A percentile compares a stretch with the other conserved stretches of the same genome.
Evolutionary conservation across 1,140 invertebrate genomes (phyloP).

Genomic region (Aphis craccivora): DNA sequence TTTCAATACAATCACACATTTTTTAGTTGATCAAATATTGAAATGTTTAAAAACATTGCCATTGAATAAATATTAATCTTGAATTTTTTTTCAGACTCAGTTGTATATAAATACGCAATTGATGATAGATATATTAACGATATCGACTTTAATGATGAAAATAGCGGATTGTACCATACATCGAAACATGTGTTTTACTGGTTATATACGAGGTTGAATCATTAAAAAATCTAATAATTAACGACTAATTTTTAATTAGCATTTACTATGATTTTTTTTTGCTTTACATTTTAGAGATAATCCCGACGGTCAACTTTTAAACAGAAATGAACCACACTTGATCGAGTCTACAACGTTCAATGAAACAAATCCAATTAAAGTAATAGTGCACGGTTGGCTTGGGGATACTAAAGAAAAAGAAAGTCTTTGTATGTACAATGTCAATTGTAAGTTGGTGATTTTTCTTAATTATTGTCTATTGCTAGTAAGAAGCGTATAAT

Average conservation of each 20-base stretch:
- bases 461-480: background rate
- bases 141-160: background rate
- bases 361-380: background rate
- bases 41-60: background rate
- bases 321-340: slow-evolving; percentile 19
- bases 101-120: too few species aligned
- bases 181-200: slow-evolving; percentile 50
- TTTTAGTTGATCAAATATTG: background rate
- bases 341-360: background rate
- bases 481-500: too few species aligned
- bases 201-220: slow-evolving; percentile 20
- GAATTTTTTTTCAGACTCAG: background rate
- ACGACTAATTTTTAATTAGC: background rate
- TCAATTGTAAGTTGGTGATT: background rate
- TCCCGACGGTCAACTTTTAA: background rate
- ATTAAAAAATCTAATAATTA: background rate
- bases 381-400: slow-evolving; percentile 39
- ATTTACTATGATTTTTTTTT: background rate
- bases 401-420: slow-evolving; percentile 23
- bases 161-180: background rate
- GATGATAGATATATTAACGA: too few species aligned
- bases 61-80: background rate
- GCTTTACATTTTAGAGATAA: background rate
- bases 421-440: background rate
- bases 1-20: background rate